A percentile compares a stretch with the other conserved stretches of the same genome.
phyloP scores from a whole-genome alignment of 2,113 vertebrate genomes.

The Rhombomys opimus region DNA sequence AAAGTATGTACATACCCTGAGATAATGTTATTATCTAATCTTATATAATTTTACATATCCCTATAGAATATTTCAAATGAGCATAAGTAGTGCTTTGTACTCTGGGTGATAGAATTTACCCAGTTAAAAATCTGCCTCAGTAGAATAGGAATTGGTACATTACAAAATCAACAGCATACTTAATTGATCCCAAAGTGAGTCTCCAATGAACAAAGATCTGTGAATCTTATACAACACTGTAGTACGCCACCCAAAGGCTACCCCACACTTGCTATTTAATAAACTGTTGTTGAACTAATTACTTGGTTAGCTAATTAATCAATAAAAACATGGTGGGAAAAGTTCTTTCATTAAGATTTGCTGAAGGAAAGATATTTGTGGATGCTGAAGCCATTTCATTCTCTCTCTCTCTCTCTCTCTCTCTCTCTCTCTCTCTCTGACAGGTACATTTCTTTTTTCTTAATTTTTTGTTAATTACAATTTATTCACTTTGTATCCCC shows the following conservation, averaged over 20 bases:
- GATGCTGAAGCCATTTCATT: neutral
- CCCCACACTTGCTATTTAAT: neutral
- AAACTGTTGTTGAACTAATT: neutral
- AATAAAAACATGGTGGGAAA: neutral
- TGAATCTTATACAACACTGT: neutral
- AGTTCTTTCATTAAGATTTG: neutral
- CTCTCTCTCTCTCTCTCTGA: no score
- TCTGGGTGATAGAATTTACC: neutral
- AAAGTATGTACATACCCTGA: neutral
- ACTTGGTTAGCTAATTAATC: neutral
- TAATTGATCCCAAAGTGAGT: neutral
- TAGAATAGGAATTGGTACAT: neutral
- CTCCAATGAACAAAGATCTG: neutral
- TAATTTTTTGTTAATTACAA: no score
- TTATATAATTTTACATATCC: neutral
- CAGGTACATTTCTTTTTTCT: no score
- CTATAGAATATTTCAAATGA: neutral
- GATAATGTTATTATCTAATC: neutral
- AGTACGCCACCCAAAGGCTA: neutral
- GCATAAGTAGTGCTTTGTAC: neutral
- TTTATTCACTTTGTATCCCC: no score
- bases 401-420: no score
- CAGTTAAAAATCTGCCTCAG: neutral
- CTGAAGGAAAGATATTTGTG: neutral
- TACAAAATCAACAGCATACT: neutral